These are phyloP conservation scores for Aricia artaxerxes DNA, from an alignment of 2,888 invertebrate species.

Conservation along the genomic window DNA sequence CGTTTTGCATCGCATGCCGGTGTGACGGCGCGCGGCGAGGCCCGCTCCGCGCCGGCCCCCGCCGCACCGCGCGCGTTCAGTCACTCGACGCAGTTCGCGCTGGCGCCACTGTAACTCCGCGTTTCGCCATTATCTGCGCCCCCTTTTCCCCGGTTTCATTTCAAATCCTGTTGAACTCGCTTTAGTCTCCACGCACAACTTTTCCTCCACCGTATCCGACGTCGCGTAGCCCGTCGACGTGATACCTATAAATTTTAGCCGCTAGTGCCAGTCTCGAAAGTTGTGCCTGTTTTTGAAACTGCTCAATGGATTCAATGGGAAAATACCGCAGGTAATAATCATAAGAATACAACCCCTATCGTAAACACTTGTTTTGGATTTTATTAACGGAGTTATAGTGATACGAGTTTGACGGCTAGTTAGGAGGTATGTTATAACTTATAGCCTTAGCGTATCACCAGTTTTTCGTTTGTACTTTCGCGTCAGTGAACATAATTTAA, in stretches of 20 bases:
- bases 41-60: constrained; percentile 51
- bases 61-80: constrained; percentile 59
- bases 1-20: constrained; percentile 62
- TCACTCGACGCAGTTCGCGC: constrained; percentile 77
- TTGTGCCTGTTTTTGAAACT: constrained; percentile 37
- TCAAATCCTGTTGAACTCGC: constrained; percentile 29
- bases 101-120: constrained; percentile 59
- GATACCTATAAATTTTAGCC: not conserved
- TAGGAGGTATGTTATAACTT: not conserved
- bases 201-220: constrained; percentile 27
- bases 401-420: not conserved
- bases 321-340: constrained; percentile 65
- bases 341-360: not conserved
- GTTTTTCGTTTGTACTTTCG: not conserved
- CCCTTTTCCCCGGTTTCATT: constrained; percentile 39
- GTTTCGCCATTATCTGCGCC: constrained; percentile 35
- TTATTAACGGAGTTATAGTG: not conserved
- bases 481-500: not conserved
- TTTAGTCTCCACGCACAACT: not conserved
- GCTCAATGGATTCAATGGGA: constrained; percentile 62
- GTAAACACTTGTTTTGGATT: not conserved
- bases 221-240: constrained; percentile 33
- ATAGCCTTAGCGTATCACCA: not conserved
- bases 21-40: constrained; percentile 64
- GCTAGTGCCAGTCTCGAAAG: constrained; percentile 33